Conservation (phyloP, 2,888 invertebrate species). For the Melinaea marsaeus region DNA sequence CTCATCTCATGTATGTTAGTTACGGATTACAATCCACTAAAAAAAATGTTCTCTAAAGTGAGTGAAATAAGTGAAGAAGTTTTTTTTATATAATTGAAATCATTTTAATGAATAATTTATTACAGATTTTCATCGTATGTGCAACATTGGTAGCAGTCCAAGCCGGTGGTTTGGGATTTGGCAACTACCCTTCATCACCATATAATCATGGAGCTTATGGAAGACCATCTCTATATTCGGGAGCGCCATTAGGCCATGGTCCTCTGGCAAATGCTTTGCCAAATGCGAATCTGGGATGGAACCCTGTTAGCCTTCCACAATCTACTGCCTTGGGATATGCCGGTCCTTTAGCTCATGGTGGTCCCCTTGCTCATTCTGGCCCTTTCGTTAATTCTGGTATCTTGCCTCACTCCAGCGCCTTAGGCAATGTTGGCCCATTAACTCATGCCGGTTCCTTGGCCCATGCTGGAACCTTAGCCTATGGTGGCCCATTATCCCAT, state of each 20-base stretch:
- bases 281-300: constrained; percentile 8
- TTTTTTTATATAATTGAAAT: constrained; percentile 6
- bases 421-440: constrained; percentile 15
- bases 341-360: constrained; percentile 18
- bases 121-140: constrained; percentile 60
- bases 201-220: constrained; percentile 17
- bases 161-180: constrained; percentile 66
- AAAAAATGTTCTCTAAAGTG: constrained; percentile 73
- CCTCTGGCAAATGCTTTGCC: constrained; percentile 16
- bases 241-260: constrained; percentile 22
- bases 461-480: constrained; percentile 26
- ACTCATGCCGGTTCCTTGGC: constrained; percentile 17
- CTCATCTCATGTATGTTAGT: constrained; percentile 69
- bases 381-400: constrained; percentile 22
- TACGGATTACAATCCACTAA: constrained; percentile 60
- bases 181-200: constrained; percentile 36
- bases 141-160: constrained; percentile 65
- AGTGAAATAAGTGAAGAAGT: constrained; percentile 37
- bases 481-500: constrained; percentile 36
- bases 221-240: constrained; percentile 13
- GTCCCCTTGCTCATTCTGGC: constrained; percentile 21
- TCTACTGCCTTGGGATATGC: constrained; percentile 16
- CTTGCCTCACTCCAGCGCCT: constrained; percentile 31
- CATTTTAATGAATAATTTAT: constrained; percentile 19
- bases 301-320: constrained; percentile 18